Evolutionary conservation across 2,113 vertebrate genomes (phyloP).

Genomic region (Chascanopsetta lugubris): DNA sequence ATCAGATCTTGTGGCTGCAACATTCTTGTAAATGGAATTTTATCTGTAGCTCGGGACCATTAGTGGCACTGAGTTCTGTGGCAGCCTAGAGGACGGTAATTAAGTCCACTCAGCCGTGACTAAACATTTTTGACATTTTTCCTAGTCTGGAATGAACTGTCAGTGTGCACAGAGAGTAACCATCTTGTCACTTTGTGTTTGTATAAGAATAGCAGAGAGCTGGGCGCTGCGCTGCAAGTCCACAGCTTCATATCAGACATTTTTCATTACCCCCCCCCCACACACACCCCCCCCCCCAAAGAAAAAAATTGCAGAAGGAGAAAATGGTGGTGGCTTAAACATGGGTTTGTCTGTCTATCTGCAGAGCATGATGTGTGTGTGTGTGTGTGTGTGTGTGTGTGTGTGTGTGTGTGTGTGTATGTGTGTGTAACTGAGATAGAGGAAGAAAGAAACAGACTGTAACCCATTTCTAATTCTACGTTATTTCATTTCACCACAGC

Average conservation of each 20-base stretch:
- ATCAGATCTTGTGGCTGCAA: conserved; percentile 96
- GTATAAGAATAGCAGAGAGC: conserved; percentile 84
- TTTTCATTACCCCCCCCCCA: conserved; percentile 30
- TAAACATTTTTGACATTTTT: conserved; percentile 99
- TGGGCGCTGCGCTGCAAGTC: conserved; percentile 66
- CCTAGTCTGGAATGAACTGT: conserved; percentile 97
- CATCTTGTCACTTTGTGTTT: conserved; percentile 94
- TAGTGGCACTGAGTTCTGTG: conserved; percentile 90
- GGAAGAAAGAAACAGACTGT: conserved; percentile 23
- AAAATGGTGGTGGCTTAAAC: conserved; percentile 54
- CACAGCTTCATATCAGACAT: conserved; percentile 62
- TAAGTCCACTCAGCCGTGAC: conserved; percentile 98
- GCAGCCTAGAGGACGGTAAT: conserved; percentile 93
- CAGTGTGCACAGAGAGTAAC: conserved; percentile 92
- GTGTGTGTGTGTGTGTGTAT: conserved; percentile 4
- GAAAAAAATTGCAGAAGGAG: conserved; percentile 43
- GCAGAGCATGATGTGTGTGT: neutral
- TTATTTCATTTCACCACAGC: conserved; percentile 58
- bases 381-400: conserved; percentile 1
- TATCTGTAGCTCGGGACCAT: conserved; percentile 96
- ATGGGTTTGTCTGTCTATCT: conserved; percentile 43
- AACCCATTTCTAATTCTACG: conserved; percentile 62
- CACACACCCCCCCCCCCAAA: too few relatives aligned
- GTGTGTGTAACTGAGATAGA: conserved; percentile 16
- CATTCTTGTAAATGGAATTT: conserved; percentile 97